Evolutionary conservation across 2,797 vertebrate species (phyloP).

Genomic region (Halcyon chelicuti): DNA sequence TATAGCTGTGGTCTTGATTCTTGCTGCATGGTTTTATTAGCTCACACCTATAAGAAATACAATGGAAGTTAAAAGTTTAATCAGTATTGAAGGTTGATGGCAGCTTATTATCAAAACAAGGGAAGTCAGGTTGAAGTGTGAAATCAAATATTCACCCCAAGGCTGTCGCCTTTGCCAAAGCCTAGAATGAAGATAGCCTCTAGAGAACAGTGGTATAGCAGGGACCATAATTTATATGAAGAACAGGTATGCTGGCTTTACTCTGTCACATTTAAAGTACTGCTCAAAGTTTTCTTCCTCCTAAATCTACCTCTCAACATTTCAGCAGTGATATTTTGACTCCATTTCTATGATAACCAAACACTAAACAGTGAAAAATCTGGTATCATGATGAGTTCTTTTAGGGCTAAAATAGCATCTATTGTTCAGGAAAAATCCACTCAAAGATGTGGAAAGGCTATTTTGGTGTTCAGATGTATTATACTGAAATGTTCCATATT

Average conservation of each 20-base stretch:
- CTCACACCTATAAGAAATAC: background rate
- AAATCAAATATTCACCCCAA: background rate
- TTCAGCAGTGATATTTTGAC: background rate
- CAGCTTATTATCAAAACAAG: background rate
- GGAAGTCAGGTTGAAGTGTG: background rate
- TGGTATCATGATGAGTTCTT: background rate
- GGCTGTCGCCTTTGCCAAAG: background rate
- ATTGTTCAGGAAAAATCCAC: slow-evolving; percentile 19
- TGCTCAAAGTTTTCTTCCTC: background rate
- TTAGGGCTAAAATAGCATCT: slow-evolving; percentile 9
- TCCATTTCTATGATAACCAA: slow-evolving; percentile 34
- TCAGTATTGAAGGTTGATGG: background rate
- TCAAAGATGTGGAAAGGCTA: background rate
- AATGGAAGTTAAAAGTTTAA: background rate
- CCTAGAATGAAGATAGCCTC: background rate
- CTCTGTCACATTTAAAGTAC: background rate
- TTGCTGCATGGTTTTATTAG: background rate
- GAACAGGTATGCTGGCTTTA: background rate
- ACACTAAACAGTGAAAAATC: slow-evolving; percentile 26
- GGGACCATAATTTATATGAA: background rate
- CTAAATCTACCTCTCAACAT: background rate
- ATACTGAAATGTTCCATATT: background rate
- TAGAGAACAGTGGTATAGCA: background rate
- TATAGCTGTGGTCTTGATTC: background rate
- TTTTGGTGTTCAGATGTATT: slow-evolving; percentile 28